Conservation (phyloP, 1,140 invertebrate genomes). For the Aphaenogaster rudis region DNA sequence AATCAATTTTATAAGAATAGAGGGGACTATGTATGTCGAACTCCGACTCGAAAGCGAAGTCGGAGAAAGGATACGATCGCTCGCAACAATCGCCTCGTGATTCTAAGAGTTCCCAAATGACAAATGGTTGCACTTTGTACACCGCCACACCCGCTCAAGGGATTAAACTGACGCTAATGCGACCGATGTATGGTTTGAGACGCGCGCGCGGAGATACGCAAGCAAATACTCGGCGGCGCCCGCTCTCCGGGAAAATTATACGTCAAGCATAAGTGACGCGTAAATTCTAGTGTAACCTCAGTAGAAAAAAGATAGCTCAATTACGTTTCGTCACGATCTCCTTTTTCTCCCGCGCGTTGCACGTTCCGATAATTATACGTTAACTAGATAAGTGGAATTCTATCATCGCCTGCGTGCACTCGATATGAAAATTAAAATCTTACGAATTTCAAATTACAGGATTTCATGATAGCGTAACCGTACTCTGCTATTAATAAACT, state of each 20-base stretch:
- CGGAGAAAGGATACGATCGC: conserved; percentile 33
- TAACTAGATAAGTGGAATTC: conserved; percentile 39
- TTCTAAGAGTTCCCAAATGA: conserved; percentile 22
- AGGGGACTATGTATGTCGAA: background rate
- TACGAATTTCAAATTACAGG: background rate
- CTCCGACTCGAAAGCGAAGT: background rate
- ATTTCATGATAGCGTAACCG: background rate
- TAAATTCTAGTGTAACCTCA: conserved; percentile 48
- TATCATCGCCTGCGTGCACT: conserved; percentile 16
- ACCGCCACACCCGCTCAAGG: conserved; percentile 36
- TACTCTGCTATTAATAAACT: background rate
- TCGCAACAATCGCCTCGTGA: conserved; percentile 24
- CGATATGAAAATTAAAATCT: conserved; percentile 11
- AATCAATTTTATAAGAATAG: conserved; percentile 2
- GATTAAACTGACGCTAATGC: conserved; percentile 50
- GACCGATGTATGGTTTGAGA: conserved; percentile 32
- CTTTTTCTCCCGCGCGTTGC: conserved; percentile 30
- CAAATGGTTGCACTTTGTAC: conserved; percentile 8
- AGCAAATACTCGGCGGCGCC: background rate
- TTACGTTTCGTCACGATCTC: conserved; percentile 54
- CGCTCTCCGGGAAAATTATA: conserved; percentile 48
- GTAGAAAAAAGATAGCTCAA: conserved; percentile 12
- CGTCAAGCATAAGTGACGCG: conserved; percentile 45
- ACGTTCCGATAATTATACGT: conserved; percentile 36
- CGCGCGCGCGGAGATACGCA: conserved; percentile 31